These are phyloP conservation scores for Orchestia grillus DNA, from an alignment of 1,140 invertebrate species.

Conservation along the genomic window DNA sequence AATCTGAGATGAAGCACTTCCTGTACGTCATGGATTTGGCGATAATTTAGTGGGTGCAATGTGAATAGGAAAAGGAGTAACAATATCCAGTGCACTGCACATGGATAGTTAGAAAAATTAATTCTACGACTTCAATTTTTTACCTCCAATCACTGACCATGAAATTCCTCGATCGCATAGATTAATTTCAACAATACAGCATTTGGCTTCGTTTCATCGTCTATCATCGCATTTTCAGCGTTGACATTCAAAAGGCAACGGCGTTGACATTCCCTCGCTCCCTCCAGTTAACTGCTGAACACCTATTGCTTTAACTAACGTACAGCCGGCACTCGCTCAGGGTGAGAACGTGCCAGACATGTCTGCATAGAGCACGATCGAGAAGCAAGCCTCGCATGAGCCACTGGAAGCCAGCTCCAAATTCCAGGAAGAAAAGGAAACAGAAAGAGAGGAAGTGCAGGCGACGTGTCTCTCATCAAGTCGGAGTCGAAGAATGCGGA, in stretches of 20 bases:
- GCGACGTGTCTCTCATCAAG: not conserved
- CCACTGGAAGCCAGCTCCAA: not conserved
- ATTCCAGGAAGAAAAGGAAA: not conserved
- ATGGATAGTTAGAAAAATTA: not conserved
- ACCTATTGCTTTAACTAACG: not conserved
- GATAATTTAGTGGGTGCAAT: not conserved
- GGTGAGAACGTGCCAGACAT: not conserved
- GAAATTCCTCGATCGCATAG: not conserved
- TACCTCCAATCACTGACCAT: not conserved
- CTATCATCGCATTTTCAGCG: not conserved
- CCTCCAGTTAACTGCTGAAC: not conserved
- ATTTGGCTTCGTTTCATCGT: not conserved
- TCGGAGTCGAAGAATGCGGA: not conserved
- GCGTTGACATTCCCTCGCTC: not conserved
- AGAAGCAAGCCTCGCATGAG: not conserved
- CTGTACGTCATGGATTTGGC: not conserved
- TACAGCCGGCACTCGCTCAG: not conserved
- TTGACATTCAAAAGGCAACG: not conserved
- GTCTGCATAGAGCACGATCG: not conserved
- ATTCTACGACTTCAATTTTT: not conserved
- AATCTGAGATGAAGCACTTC: not conserved
- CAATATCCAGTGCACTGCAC: not conserved
- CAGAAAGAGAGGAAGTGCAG: not conserved
- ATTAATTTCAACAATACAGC: not conserved
- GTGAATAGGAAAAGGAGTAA: not conserved